phyloP scores from a whole-genome alignment of 2,797 vertebrate species.

The Linurgus olivaceus region DNA sequence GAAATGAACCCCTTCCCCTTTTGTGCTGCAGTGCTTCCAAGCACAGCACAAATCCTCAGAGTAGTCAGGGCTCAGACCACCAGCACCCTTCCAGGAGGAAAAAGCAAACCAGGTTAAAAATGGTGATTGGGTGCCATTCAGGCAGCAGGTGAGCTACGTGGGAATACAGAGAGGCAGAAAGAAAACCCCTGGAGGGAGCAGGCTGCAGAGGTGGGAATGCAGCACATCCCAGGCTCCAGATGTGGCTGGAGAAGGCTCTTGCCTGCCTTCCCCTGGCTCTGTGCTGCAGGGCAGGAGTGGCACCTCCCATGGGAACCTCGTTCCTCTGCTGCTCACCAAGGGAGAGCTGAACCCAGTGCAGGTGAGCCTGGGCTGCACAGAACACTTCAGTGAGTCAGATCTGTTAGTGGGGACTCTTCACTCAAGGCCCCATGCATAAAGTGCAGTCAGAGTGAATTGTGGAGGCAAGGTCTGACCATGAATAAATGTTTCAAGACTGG shows the following conservation, averaged over 20 bases:
- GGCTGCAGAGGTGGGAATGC: not conserved
- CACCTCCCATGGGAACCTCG: fast-evolving
- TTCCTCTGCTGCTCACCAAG: not conserved
- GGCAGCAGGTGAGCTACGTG: not conserved
- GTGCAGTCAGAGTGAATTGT: not conserved
- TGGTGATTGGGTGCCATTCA: not conserved
- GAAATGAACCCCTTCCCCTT: not conserved
- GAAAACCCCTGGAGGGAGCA: not conserved
- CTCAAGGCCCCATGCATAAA: not conserved
- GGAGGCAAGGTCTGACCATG: not conserved
- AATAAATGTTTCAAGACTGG: not conserved
- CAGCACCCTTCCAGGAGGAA: not conserved
- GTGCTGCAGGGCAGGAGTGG: fast-evolving
- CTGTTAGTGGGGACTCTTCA: not conserved
- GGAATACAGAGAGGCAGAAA: not conserved
- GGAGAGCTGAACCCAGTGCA: not conserved
- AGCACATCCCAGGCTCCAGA: not conserved
- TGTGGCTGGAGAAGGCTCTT: not conserved
- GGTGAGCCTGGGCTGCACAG: not conserved
- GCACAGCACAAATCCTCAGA: fast-evolving
- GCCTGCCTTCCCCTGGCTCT: not conserved
- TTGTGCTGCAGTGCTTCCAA: not conserved
- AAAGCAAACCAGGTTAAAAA: not conserved
- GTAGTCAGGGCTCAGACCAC: not conserved
- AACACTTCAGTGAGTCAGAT: not conserved